A percentile compares a stretch with the other conserved stretches of the same genome.
These are phyloP conservation scores for Cynopterus brachyotis DNA, from an alignment of 2,113 vertebrate species.

Conservation along the genomic window DNA sequence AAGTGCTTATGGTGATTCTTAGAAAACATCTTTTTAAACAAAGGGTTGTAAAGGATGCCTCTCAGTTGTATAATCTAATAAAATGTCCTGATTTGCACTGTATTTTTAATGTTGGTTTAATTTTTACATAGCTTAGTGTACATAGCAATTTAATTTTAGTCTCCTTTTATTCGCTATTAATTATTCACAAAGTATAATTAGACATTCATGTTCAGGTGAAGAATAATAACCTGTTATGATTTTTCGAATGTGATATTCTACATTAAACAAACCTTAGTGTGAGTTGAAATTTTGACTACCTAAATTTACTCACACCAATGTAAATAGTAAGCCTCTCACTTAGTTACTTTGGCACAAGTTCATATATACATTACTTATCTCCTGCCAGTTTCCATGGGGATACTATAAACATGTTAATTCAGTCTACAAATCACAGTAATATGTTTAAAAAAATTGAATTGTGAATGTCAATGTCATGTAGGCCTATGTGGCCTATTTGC, in stretches of 20 bases:
- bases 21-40: conserved; percentile 59
- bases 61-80: conserved; percentile 31
- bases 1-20: conserved; percentile 57
- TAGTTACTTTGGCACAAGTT: neutral
- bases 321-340: neutral
- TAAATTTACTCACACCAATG: neutral
- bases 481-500: conserved; percentile 28
- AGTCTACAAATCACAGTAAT: conserved; percentile 66
- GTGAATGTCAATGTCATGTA: conserved; percentile 35
- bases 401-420: conserved; percentile 75
- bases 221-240: neutral
- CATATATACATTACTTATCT: conserved; percentile 34
- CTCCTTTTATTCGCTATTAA: neutral
- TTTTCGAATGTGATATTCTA: neutral
- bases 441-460: conserved; percentile 61
- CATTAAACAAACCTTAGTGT: neutral
- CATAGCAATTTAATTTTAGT: neutral
- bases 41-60: conserved; percentile 46
- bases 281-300: neutral
- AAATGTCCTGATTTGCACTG: neutral
- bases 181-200: neutral
- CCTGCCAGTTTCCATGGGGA: conserved; percentile 59
- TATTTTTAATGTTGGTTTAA: neutral
- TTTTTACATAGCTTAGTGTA: neutral
- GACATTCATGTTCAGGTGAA: neutral